Conservation (phyloP, 2,888 invertebrate genomes). For the Melinaea menophilus region DNA sequence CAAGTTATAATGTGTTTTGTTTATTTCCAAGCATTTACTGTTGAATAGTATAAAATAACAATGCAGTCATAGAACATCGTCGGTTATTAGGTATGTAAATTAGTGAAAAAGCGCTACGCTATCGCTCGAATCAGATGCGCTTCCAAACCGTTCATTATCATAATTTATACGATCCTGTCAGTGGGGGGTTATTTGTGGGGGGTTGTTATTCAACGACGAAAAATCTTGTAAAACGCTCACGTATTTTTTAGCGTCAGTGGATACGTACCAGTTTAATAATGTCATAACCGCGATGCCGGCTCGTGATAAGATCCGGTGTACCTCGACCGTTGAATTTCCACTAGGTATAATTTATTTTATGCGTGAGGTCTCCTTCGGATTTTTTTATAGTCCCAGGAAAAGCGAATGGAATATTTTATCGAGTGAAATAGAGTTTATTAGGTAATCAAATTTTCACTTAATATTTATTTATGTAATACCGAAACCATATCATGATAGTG, state of each 20-base stretch:
- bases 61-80: constrained; percentile 31
- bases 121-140: constrained; percentile 70
- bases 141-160: constrained; percentile 73
- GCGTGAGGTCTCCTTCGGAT: constrained; percentile 47
- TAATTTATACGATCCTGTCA: constrained; percentile 75
- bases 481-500: background rate
- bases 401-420: constrained; percentile 32
- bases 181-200: constrained; percentile 70
- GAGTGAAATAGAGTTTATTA: constrained; percentile 25
- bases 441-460: constrained; percentile 14
- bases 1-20: constrained; percentile 1
- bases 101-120: constrained; percentile 52
- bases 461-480: constrained; percentile 6
- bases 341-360: constrained; percentile 62
- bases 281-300: constrained; percentile 59
- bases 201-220: constrained; percentile 65
- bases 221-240: constrained; percentile 71
- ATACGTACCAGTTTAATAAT: constrained; percentile 66
- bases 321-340: constrained; percentile 49
- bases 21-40: constrained; percentile 13
- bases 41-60: constrained; percentile 14
- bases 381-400: constrained; percentile 5
- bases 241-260: constrained; percentile 66
- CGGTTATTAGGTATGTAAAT: constrained; percentile 65
- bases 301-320: constrained; percentile 62